Base-by-base conservation (phyloP, 2,888 invertebrate species). In the Ctena decussata region DNA sequence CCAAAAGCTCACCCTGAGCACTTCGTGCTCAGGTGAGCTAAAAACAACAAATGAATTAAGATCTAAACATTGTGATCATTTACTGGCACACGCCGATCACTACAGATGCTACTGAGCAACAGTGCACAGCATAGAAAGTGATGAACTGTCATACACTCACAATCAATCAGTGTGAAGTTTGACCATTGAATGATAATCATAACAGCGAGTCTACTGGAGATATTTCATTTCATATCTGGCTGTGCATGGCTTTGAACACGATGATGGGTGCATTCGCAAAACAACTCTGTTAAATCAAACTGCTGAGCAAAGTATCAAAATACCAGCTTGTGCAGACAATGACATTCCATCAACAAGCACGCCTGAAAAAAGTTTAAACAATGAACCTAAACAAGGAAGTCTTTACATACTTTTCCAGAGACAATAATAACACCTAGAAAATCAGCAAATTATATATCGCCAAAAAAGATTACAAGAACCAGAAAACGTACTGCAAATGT, bases 401-500 rank as follows among this genome's bases (percentile, higher is more conserved):
- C 27, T 41, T 6, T n/a, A n/a, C n/a, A n/a, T n/a, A n/a, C n/a
- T n/a, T n/a, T 46, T 15, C 15, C 49, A 15, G 21, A 15, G 8
- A 21, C 65, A 15, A 8, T 27, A 30, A 27, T 65, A 37, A 70
- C 70, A 6, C 70, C 70, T n/a, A 32, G 70, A 24, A 70, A 70
- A 70, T 21, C 3, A 32, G 70, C 70, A 70, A 5, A 70, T n/a
- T 70, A 70, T 41, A 37, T n/a, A 24, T 70, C 70, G 15, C 65
- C 65, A 2, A 21, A 37, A n/a, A 80, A 80, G 49, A 65, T n/a
- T 37, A 80, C 60, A 32, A 21, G 18, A n/a, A 21, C 39, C 6
- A 12, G 80, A 3, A 80, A 74, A 65, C 74, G 39, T 35, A 75
- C 65, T 44, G 21, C 49, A 32, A 80, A 80, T 32, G 39, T 60